phyloP scores from a whole-genome alignment of 2,797 vertebrate species.

The Pseudocheirus occidentalis region DNA sequence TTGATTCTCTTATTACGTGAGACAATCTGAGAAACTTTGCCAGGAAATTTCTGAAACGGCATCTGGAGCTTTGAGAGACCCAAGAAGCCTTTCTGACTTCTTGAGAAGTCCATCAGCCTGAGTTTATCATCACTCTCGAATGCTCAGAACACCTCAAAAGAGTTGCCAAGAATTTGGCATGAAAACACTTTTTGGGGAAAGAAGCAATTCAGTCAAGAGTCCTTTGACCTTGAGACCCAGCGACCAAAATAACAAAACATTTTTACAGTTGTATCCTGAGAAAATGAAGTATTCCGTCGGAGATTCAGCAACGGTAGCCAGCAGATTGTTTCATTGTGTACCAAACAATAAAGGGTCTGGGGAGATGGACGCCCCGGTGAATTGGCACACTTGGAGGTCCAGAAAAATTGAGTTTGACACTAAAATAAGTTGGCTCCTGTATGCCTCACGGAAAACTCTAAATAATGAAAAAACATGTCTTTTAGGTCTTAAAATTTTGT shows the following conservation, averaged over 20 bases:
- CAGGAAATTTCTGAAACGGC: conserved; percentile 7
- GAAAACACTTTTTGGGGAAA: conserved; percentile 37
- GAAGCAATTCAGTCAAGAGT: conserved; percentile 13
- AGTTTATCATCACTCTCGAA: conserved; percentile 4
- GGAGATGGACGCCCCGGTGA: conserved; percentile 56
- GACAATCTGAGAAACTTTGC: not conserved
- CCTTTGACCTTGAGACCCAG: conserved; percentile 28
- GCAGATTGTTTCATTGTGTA: conserved; percentile 57
- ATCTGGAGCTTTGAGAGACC: conserved; percentile 14
- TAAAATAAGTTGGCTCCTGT: conserved; percentile 80
- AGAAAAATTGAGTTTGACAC: conserved; percentile 73
- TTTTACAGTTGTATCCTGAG: conserved; percentile 8
- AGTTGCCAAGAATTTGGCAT: conserved; percentile 31
- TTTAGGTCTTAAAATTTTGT: conserved; percentile 81
- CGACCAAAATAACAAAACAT: not conserved
- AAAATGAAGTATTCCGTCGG: conserved; percentile 39
- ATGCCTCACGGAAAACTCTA: conserved; percentile 70
- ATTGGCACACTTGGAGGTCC: conserved; percentile 49
- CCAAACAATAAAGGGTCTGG: conserved; percentile 60
- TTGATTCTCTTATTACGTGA: not conserved
- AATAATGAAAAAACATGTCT: conserved; percentile 77
- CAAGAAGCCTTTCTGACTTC: conserved; percentile 26
- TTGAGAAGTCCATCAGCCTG: conserved; percentile 3
- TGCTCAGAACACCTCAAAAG: not conserved
- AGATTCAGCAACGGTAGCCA: conserved; percentile 42